phyloP scores from a whole-genome alignment of 2,797 vertebrate species.

The Bradypus variegatus region DNA sequence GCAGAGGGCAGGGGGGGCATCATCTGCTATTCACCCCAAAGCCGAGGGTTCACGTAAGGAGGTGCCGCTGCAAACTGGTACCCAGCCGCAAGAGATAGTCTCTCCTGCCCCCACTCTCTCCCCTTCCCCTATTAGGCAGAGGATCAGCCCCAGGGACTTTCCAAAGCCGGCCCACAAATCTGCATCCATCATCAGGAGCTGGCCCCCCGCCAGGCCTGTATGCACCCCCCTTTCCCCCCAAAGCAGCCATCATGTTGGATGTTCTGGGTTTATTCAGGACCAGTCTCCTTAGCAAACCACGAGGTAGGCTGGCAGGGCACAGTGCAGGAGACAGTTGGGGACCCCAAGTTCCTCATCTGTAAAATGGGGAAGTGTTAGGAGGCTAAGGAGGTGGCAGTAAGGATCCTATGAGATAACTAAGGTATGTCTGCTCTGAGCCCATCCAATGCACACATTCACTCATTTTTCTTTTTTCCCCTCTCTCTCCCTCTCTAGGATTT shows the following conservation, averaged over 20 bases:
- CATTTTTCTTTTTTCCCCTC: constrained; percentile 22
- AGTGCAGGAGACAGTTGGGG: neutral
- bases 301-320: neutral
- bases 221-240: neutral
- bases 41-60: neutral
- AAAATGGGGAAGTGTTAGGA: neutral
- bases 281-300: neutral
- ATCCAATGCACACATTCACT: neutral
- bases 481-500: constrained; percentile 15
- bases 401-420: neutral
- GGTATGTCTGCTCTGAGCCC: neutral
- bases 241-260: neutral
- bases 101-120: neutral
- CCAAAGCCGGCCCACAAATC: neutral
- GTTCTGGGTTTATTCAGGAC: neutral
- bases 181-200: neutral
- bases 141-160: neutral
- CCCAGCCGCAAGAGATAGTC: neutral
- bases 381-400: neutral
- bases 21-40: neutral
- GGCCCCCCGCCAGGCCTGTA: neutral
- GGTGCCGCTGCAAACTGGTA: neutral
- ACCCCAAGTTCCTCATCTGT: neutral
- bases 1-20: neutral
- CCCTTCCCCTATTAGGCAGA: neutral